Evolutionary conservation across 2,113 vertebrate genomes (phyloP).

Genomic region (Lampris megalopsis): DNA sequence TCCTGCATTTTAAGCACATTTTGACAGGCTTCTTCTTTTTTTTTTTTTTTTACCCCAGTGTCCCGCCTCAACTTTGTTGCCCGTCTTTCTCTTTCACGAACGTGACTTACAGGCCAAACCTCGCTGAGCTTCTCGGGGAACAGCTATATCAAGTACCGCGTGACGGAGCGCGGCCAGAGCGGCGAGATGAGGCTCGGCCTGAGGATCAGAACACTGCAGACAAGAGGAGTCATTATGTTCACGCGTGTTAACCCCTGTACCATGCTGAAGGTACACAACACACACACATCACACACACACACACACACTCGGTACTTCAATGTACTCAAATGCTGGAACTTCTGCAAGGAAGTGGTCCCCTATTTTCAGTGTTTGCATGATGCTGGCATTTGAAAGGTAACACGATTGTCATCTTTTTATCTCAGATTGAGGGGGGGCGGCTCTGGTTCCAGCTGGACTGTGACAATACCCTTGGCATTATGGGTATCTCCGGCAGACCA

Average conservation of each 20-base stretch:
- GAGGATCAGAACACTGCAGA: slow-evolving; percentile 93
- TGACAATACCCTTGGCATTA: slow-evolving; percentile 89
- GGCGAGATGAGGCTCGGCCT: slow-evolving; percentile 91
- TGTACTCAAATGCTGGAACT: neutral
- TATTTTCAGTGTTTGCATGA: neutral
- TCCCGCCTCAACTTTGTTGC: neutral
- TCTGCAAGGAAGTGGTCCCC: neutral
- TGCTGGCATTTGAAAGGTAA: neutral
- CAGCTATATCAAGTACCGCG: slow-evolving; percentile 97
- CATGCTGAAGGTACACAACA: slow-evolving; percentile 90
- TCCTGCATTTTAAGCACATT: too few species aligned
- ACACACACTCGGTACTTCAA: slow-evolving; percentile 7
- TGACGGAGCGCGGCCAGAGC: slow-evolving; percentile 87
- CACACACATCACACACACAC: neutral
- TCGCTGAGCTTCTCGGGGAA: slow-evolving; percentile 97
- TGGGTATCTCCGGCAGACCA: slow-evolving; percentile 92
- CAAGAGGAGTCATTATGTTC: slow-evolving; percentile 96
- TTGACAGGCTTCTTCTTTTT: too few species aligned
- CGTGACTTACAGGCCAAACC: slow-evolving; percentile 86
- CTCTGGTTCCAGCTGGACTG: slow-evolving; percentile 98
- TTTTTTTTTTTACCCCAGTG: neutral
- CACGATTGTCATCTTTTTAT: neutral
- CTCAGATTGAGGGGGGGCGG: slow-evolving; percentile 90
- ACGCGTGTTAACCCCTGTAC: slow-evolving; percentile 93
- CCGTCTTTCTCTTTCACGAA: neutral